Evolutionary conservation across 2,888 invertebrate species (phyloP).

Genomic region (Pollenia griseotomentosa): DNA sequence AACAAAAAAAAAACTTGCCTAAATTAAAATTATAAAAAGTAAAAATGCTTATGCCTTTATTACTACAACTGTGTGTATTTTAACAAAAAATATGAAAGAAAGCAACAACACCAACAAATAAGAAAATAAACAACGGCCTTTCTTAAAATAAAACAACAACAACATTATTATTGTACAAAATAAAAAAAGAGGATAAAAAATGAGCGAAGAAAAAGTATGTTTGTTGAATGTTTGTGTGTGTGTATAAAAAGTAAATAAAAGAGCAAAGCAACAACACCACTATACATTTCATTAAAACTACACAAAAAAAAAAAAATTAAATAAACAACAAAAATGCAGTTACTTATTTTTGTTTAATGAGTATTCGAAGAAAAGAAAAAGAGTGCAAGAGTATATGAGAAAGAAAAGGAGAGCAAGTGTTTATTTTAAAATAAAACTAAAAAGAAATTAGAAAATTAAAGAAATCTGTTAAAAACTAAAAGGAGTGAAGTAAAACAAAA

Average conservation of each 20-base stretch:
- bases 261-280: slow-evolving; percentile 35
- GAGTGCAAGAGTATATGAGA: slow-evolving; percentile 18
- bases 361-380: slow-evolving; percentile 25
- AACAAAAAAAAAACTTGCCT: neutral
- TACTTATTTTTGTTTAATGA: slow-evolving; percentile 63
- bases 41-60: neutral
- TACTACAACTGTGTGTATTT: slow-evolving; percentile 24
- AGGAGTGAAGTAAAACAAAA: neutral
- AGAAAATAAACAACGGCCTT: slow-evolving; percentile 41
- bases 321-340: slow-evolving; percentile 61
- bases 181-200: slow-evolving; percentile 1
- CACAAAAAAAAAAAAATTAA: slow-evolving; percentile 15
- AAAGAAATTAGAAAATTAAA: slow-evolving; percentile 2
- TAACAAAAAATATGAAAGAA: slow-evolving; percentile 22
- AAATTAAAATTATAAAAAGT: slow-evolving; percentile 5
- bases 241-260: slow-evolving; percentile 29
- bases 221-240: neutral
- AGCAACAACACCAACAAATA: slow-evolving; percentile 14
- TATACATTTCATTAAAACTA: neutral
- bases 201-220: neutral
- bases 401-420: slow-evolving; percentile 37
- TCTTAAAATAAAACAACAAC: slow-evolving; percentile 27
- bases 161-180: neutral
- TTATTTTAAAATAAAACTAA: slow-evolving; percentile 14
- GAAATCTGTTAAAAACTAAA: slow-evolving; percentile 14